Percentiles rank a stretch among this genome's conserved stretches.
Conservation (phyloP, 2,113 vertebrate species). For the Chrysemys picta region DNA sequence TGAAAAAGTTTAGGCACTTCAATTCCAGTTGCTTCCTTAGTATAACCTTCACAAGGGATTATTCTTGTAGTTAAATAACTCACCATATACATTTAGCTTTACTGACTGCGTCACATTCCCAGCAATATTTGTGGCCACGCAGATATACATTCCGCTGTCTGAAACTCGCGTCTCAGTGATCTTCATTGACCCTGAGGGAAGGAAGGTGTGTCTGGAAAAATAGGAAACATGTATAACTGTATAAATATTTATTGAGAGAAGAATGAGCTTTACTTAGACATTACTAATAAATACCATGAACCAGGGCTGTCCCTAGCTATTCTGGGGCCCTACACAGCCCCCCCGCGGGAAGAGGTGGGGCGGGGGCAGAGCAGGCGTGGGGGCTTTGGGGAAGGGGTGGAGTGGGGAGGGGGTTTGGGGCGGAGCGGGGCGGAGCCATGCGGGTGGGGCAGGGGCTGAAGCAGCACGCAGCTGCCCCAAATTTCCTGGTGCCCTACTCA, state of each 20-base stretch:
- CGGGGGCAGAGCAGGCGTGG: too few relatives aligned
- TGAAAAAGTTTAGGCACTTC: neutral
- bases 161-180: slow-evolving; percentile 88
- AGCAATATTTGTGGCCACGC: slow-evolving; percentile 95
- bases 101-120: slow-evolving; percentile 90
- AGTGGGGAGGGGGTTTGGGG: too few relatives aligned
- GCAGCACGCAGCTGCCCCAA: too few relatives aligned
- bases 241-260: slow-evolving; percentile 19
- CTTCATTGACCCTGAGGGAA: slow-evolving; percentile 93
- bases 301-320: neutral
- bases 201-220: slow-evolving; percentile 88
- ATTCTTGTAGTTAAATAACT: slow-evolving; percentile 47
- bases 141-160: slow-evolving; percentile 91
- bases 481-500: too few relatives aligned
- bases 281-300: neutral
- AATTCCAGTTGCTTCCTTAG: neutral
- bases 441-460: too few relatives aligned
- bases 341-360: too few relatives aligned
- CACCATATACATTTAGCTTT: slow-evolving; percentile 90
- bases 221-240: slow-evolving; percentile 19
- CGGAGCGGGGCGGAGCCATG: too few relatives aligned
- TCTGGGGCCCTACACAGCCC: too few relatives aligned
- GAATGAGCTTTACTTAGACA: neutral
- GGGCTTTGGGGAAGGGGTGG: too few relatives aligned
- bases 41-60: neutral